Conservation (phyloP, 2,888 invertebrate genomes). For the Ophion obscuratus region DNA sequence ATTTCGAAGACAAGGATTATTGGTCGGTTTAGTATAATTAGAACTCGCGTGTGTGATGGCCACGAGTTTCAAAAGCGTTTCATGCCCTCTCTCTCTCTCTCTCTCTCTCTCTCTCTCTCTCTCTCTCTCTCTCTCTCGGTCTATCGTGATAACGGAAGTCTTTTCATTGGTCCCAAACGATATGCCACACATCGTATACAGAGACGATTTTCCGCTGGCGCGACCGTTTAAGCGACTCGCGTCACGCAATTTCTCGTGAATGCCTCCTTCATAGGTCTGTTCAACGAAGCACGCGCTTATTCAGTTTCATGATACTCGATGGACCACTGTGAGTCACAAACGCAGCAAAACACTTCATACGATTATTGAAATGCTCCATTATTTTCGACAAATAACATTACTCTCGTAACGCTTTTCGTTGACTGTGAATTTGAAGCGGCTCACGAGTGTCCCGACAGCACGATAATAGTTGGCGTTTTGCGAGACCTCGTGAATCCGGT, state of each 20-base stretch:
- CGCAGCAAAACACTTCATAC: neutral
- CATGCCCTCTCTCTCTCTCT: slow-evolving; percentile 23
- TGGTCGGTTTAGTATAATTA: slow-evolving; percentile 65
- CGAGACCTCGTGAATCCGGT: too few species aligned
- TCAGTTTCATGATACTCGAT: slow-evolving; percentile 28
- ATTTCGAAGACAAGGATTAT: slow-evolving; percentile 52
- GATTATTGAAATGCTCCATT: neutral
- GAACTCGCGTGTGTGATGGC: slow-evolving; percentile 53
- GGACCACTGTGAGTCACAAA: neutral
- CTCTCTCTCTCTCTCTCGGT: slow-evolving; percentile 7
- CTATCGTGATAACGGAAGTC: slow-evolving; percentile 59
- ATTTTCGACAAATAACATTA: neutral
- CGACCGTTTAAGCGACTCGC: slow-evolving; percentile 44
- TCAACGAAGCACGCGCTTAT: slow-evolving; percentile 37
- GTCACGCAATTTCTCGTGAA: slow-evolving; percentile 50
- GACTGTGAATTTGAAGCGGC: neutral
- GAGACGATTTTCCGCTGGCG: slow-evolving; percentile 30
- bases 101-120: slow-evolving; percentile 9
- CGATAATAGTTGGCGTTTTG: neutral
- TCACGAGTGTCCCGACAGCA: neutral
- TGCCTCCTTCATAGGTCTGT: slow-evolving; percentile 28
- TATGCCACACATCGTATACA: slow-evolving; percentile 44
- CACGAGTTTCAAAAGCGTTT: slow-evolving; percentile 31
- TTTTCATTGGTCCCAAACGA: slow-evolving; percentile 59
- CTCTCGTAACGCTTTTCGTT: neutral